Conservation (phyloP, 2,113 vertebrate genomes). For the Tautogolabrus adspersus region DNA sequence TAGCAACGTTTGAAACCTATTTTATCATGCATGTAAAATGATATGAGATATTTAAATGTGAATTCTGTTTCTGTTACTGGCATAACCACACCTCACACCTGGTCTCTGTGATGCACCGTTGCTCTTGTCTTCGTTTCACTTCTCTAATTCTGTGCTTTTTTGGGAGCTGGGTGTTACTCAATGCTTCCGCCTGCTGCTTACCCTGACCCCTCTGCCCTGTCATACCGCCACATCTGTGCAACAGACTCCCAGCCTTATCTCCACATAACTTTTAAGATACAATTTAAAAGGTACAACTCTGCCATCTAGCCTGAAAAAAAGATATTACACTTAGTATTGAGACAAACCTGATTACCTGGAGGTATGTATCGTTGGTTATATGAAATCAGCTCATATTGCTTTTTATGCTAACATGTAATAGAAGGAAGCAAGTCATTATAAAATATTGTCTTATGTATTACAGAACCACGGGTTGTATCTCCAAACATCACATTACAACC, state of each 20-base stretch:
- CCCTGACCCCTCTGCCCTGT: conserved; percentile 60
- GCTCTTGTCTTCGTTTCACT: conserved; percentile 68
- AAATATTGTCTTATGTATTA: conserved; percentile 30
- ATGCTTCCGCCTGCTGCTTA: conserved; percentile 59
- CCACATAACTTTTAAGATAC: conserved; percentile 30
- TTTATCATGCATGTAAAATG: conserved; percentile 10
- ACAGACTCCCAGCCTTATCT: conserved; percentile 33
- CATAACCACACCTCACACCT: conserved; percentile 58
- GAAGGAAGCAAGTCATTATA: not conserved
- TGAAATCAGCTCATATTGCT: not conserved
- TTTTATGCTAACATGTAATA: not conserved
- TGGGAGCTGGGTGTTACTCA: conserved; percentile 50
- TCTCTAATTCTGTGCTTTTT: conserved; percentile 70
- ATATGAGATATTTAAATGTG: conserved; percentile 63
- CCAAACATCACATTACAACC: conserved; percentile 69
- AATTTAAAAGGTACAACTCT: conserved; percentile 34
- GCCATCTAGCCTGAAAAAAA: conserved; percentile 42
- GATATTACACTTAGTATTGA: conserved; percentile 27
- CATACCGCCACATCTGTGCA: conserved; percentile 52
- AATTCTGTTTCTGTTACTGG: conserved; percentile 55
- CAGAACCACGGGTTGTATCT: not conserved
- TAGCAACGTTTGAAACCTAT: conserved; percentile 10
- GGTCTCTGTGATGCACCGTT: conserved; percentile 57
- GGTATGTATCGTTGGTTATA: conserved; percentile 54
- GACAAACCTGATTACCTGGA: conserved; percentile 4